Conservation (phyloP, 2,888 invertebrate species). For the Aromia moschata region DNA sequence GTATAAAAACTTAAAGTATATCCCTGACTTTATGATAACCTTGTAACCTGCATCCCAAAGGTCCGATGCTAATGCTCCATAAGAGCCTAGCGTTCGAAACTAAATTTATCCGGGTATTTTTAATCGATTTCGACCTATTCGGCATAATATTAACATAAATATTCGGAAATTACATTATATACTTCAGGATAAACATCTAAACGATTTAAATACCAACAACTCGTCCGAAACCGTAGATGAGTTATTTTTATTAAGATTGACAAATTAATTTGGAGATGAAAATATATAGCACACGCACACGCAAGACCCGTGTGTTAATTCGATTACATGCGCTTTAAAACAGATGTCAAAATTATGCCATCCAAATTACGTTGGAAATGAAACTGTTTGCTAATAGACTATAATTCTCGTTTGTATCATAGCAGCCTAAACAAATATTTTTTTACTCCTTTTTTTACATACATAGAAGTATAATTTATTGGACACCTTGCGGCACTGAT, state of each 20-base stretch:
- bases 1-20: too few species aligned
- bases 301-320: conserved; percentile 39
- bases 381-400: conserved; percentile 3
- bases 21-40: too few species aligned
- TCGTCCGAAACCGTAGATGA: conserved; percentile 24
- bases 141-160: conserved; percentile 15
- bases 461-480: too few species aligned
- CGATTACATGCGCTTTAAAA: conserved; percentile 33
- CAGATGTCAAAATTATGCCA: conserved; percentile 32
- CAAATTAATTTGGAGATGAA: conserved; percentile 42
- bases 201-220: conserved; percentile 17
- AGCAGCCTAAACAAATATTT: too few species aligned
- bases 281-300: conserved; percentile 44
- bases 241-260: conserved; percentile 41
- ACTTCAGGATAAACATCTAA: conserved; percentile 25
- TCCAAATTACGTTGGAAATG: background rate
- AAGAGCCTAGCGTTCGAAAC: background rate
- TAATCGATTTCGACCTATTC: conserved; percentile 9
- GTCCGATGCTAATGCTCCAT: background rate
- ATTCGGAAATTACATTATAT: conserved; percentile 15
- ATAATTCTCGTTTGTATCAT: too few species aligned
- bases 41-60: too few species aligned
- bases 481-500: too few species aligned
- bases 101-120: background rate
- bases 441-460: too few species aligned